Base-by-base conservation (phyloP, 2,888 invertebrate genomes). In the Acronicta aceris region DNA sequence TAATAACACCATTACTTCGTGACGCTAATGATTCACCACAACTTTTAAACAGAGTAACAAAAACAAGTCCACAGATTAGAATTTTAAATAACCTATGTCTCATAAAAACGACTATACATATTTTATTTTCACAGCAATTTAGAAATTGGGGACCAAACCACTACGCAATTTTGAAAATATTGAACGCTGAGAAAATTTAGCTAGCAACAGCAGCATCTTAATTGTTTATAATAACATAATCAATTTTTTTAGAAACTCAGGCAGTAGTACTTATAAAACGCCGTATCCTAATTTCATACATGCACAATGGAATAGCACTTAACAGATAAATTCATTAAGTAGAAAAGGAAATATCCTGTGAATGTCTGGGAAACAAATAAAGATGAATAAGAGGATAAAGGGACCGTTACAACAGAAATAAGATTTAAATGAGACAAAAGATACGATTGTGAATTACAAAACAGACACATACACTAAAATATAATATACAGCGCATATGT, bases 361-460 rank as follows among this genome's bases (percentile, higher is more conserved):
- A 72, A 76, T 65, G 73, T 52, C 59, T 74, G 69, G 58, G 69
- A 69, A 69, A 73, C 63, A 70, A 66, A 75, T 65, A 60, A 63
- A 65, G 78, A 78, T 78, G 65, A 65, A 71, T 57, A 67, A 75
- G 68, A 68, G 71, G 79, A 74, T 79, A 78, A 74, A 74, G 60
- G 71, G 48, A 78, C 78, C 73, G 74, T 72, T 76, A 73, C 71
- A 65, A 73, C 78, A 78, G 83, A 82, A 74, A 59, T 54, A 79
- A 85, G 81, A 76, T 79, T 74, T 76, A 71, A 71, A 77, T 65
- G 65, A 81, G 76, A 72, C 76, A 75, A 82, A 78, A 81, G 76
- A 75, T 76, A 79, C 71, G 75, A 74, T 63, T 78, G 78, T 75
- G 76, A 78, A 77, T 78, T 79, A 81, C 77, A 71, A 58, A 74